These are phyloP conservation scores for Perdita meconis DNA, from an alignment of 2,888 invertebrate genomes.

Conservation along the genomic window DNA sequence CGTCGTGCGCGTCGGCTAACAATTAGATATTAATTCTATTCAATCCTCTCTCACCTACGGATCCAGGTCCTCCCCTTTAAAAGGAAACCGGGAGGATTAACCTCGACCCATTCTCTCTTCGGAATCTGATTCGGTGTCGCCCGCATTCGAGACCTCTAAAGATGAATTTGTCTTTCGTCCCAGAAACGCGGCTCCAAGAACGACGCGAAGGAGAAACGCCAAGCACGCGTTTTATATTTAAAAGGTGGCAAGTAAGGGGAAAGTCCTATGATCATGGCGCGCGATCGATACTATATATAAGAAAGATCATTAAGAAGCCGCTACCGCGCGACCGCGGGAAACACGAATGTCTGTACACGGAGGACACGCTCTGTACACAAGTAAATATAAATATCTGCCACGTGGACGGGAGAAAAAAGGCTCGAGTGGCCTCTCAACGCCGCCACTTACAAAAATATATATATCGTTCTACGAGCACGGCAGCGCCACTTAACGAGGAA, in stretches of 20 bases:
- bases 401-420: slow-evolving; percentile 24
- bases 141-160: slow-evolving; percentile 30
- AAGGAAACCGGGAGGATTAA: slow-evolving; percentile 67
- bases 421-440: slow-evolving; percentile 32
- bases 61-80: slow-evolving; percentile 28
- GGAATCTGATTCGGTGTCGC: slow-evolving; percentile 53
- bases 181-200: slow-evolving; percentile 35
- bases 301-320: slow-evolving; percentile 10
- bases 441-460: slow-evolving; percentile 47
- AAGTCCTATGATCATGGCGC: slow-evolving; percentile 41
- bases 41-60: slow-evolving; percentile 46
- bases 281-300: slow-evolving; percentile 58
- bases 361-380: background rate
- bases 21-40: slow-evolving; percentile 80
- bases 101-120: slow-evolving; percentile 41
- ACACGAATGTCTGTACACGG: background rate
- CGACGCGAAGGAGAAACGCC: background rate
- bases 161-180: slow-evolving; percentile 61
- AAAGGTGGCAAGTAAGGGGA: slow-evolving; percentile 46
- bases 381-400: slow-evolving; percentile 37
- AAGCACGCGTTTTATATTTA: slow-evolving; percentile 45
- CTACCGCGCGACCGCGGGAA: background rate
- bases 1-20: slow-evolving; percentile 59
- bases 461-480: slow-evolving; percentile 29
- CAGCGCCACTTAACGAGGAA: slow-evolving; percentile 12